Percentiles rank a stretch among this genome's conserved stretches.
Conservation (phyloP, 1,140 invertebrate genomes). For the Drosophila teissieri region DNA sequence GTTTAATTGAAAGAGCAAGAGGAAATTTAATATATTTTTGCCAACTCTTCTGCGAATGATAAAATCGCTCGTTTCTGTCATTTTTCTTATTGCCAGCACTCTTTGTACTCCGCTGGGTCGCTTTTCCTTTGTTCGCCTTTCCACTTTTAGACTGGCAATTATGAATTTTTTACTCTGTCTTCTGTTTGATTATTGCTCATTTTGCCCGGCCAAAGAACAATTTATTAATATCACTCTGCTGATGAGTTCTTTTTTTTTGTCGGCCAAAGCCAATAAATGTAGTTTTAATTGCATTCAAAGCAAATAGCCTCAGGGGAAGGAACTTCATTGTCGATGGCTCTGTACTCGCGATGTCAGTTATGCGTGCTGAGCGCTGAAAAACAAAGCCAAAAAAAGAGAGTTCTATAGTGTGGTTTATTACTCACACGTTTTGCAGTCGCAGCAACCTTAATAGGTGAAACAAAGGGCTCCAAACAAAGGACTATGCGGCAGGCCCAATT, state of each 20-base stretch:
- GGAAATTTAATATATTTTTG: slow-evolving; percentile 14
- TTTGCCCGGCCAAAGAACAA: slow-evolving; percentile 37
- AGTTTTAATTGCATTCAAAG: slow-evolving; percentile 56
- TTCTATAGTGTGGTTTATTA: slow-evolving; percentile 1
- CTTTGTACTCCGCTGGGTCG: not conserved
- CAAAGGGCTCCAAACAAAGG: slow-evolving; percentile 41
- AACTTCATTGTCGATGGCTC: slow-evolving; percentile 27
- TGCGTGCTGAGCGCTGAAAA: not conserved
- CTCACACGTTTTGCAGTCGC: slow-evolving; percentile 37
- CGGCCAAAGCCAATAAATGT: slow-evolving; percentile 30
- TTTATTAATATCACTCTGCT: slow-evolving; percentile 51
- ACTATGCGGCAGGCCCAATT: slow-evolving; percentile 45
- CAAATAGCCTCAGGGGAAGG: slow-evolving; percentile 39
- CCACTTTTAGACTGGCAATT: slow-evolving; percentile 26
- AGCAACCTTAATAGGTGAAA: slow-evolving; percentile 47
- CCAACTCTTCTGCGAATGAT: slow-evolving; percentile 27
- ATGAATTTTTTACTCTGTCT: slow-evolving; percentile 35
- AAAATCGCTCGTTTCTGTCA: slow-evolving; percentile 12
- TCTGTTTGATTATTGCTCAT: slow-evolving; percentile 54
- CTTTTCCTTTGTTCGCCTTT: slow-evolving; percentile 26
- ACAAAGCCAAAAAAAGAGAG: slow-evolving; percentile 2
- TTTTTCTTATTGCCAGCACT: slow-evolving; percentile 13
- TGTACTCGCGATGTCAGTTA: slow-evolving; percentile 34
- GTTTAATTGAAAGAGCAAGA: slow-evolving; percentile 49
- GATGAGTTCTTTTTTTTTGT: slow-evolving; percentile 18